These are phyloP conservation scores for Sturnus vulgaris DNA, from an alignment of 2,113 vertebrate genomes.

Conservation along the genomic window DNA sequence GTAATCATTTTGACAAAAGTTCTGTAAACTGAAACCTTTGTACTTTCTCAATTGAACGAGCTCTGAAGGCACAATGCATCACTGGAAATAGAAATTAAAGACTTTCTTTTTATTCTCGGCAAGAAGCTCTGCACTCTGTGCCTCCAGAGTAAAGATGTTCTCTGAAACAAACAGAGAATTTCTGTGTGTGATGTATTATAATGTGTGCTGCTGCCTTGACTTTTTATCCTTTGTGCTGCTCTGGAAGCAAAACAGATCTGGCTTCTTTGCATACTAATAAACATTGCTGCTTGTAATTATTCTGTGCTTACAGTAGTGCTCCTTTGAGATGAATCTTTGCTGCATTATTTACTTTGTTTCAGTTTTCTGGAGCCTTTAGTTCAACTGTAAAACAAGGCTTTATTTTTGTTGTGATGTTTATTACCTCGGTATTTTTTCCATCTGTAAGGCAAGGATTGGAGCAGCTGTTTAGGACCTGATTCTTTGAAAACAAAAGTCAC, in stretches of 20 bases:
- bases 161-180: conserved; percentile 16
- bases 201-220: conserved; percentile 52
- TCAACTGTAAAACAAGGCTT: not conserved
- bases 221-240: conserved; percentile 67
- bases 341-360: conserved; percentile 67
- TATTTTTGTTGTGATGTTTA: not conserved
- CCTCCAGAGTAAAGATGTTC: conserved; percentile 49
- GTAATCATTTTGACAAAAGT: conserved; percentile 50
- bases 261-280: conserved; percentile 76
- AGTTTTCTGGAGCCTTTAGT: conserved; percentile 49
- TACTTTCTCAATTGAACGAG: conserved; percentile 22
- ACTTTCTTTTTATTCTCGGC: not conserved
- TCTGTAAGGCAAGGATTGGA: not conserved
- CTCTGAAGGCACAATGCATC: conserved; percentile 60
- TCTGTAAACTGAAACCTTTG: conserved; percentile 52
- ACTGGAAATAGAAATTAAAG: conserved; percentile 62
- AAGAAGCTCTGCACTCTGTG: conserved; percentile 16
- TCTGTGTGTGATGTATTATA: conserved; percentile 69
- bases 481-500: not conserved
- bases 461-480: not conserved
- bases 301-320: conserved; percentile 60
- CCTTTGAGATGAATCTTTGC: conserved; percentile 70
- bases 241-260: conserved; percentile 59
- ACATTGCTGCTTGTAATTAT: conserved; percentile 68
- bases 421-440: not conserved